phyloP scores from a whole-genome alignment of 2,888 invertebrate species.

The Eremobia ochroleuca region DNA sequence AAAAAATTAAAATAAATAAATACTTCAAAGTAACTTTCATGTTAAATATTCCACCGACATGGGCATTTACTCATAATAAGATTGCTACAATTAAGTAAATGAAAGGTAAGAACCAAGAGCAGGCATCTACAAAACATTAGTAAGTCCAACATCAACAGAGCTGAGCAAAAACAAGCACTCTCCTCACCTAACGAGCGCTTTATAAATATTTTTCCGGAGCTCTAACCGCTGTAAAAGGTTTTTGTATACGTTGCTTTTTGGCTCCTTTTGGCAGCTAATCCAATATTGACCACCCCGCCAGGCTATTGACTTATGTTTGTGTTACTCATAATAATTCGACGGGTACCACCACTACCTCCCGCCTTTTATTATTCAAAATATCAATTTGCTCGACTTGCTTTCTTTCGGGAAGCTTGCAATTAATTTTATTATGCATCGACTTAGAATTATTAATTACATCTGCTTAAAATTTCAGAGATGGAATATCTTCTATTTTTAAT shows the following conservation, averaged over 20 bases:
- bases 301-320: conserved; percentile 91
- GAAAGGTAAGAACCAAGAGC: conserved; percentile 21
- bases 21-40: background rate
- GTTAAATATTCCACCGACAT: background rate
- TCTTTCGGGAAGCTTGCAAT: conserved; percentile 79
- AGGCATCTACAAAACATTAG: conserved; percentile 23
- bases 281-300: conserved; percentile 90
- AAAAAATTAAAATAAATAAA: too few relatives aligned
- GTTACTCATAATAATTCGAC: conserved; percentile 89
- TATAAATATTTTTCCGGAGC: conserved; percentile 89
- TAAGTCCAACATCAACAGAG: conserved; percentile 36
- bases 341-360: conserved; percentile 80
- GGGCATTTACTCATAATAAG: background rate
- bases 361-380: conserved; percentile 91
- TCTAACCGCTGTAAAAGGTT: conserved; percentile 91
- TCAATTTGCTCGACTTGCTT: conserved; percentile 87
- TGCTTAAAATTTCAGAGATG: conserved; percentile 54
- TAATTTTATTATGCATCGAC: conserved; percentile 73
- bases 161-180: conserved; percentile 72
- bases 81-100: background rate
- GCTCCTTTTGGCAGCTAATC: conserved; percentile 91
- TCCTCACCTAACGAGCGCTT: conserved; percentile 80
- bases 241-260: conserved; percentile 91
- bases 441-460: conserved; percentile 70
- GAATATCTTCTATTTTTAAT: conserved; percentile 9